Evolutionary conservation across 2,888 invertebrate species (phyloP).

Genomic region (Sycophila texana): DNA sequence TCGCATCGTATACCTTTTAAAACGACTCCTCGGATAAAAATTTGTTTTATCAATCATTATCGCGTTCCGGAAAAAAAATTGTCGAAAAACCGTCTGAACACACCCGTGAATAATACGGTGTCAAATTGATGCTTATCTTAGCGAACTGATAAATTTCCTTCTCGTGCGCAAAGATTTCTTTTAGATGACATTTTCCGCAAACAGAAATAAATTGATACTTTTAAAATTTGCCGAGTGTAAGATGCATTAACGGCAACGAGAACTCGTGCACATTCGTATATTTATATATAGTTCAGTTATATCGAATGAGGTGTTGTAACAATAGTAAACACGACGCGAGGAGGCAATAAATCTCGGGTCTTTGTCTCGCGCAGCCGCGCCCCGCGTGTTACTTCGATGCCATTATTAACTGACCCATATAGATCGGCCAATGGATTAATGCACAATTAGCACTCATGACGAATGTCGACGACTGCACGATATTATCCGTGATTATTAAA

Average conservation of each 20-base stretch:
- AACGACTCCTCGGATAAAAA: not conserved
- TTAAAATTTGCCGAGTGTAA: not conserved
- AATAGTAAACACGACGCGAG: conserved; percentile 54
- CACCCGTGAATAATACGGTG: too few species aligned
- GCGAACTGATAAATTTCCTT: too few species aligned
- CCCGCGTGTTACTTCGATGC: conserved; percentile 62
- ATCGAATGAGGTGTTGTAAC: conserved; percentile 55
- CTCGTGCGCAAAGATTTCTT: too few species aligned
- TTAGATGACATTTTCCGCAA: not conserved
- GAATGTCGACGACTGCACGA: conserved; percentile 34
- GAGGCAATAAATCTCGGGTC: conserved; percentile 64
- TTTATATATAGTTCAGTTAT: conserved; percentile 8
- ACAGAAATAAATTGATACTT: not conserved
- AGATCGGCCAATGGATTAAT: conserved; percentile 67
- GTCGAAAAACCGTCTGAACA: not conserved
- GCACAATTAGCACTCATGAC: conserved; percentile 63
- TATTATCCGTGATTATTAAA: too few species aligned
- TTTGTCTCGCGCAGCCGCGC: conserved; percentile 67
- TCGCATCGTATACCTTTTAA: not conserved
- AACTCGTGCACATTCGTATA: not conserved
- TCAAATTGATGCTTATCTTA: too few species aligned
- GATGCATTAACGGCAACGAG: not conserved
- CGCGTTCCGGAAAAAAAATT: not conserved
- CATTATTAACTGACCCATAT: conserved; percentile 68
- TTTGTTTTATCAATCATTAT: not conserved